Conservation (phyloP, 2,113 vertebrate species). For the Ptilorrhoa leucosticta region DNA sequence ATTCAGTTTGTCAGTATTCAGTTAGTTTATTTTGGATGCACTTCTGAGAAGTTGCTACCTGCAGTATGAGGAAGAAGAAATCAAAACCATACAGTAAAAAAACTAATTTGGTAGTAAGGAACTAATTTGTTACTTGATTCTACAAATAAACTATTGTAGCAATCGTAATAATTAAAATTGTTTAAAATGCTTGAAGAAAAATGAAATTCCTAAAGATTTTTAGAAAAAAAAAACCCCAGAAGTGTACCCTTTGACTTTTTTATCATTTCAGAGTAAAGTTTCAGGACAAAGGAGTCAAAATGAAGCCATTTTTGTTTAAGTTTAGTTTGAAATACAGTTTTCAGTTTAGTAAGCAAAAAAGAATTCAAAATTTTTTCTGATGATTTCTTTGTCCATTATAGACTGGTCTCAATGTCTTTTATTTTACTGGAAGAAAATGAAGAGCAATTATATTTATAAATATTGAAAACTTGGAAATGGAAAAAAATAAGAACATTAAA, state of each 20-base stretch:
- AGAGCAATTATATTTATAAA: not conserved
- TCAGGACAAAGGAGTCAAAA: not conserved
- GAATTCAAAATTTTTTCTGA: not conserved
- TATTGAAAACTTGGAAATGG: not conserved
- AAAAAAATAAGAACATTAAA: not conserved
- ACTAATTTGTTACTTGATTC: not conserved
- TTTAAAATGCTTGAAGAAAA: not conserved
- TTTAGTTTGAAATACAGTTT: not conserved
- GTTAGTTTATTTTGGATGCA: not conserved
- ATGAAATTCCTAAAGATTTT: not conserved
- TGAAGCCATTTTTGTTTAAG: not conserved
- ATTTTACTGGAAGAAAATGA: not conserved
- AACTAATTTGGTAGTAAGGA: not conserved
- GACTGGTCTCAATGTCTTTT: not conserved
- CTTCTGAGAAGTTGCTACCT: conserved; percentile 16
- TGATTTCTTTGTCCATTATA: not conserved
- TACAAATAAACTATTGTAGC: not conserved
- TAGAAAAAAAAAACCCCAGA: not conserved
- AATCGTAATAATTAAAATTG: not conserved
- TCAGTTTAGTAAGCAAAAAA: not conserved
- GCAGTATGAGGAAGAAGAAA: not conserved
- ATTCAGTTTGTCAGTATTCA: not conserved
- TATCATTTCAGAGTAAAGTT: not conserved
- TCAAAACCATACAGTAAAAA: not conserved
- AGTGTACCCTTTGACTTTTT: not conserved